phyloP scores from a whole-genome alignment of 2,113 vertebrate genomes.

The Megalops atlanticus region DNA sequence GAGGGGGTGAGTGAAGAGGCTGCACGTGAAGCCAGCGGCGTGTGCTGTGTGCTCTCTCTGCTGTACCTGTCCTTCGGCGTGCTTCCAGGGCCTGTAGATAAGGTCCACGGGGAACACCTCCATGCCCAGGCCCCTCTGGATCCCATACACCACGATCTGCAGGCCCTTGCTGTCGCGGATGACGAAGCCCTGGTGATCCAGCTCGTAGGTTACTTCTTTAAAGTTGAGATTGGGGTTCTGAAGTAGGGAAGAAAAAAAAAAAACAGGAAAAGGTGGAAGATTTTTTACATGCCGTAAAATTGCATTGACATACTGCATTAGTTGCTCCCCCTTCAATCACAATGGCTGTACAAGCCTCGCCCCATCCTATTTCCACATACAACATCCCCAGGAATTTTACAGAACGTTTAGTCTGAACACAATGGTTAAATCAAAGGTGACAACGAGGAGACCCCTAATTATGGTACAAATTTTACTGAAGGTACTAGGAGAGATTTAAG shows the following conservation, averaged over 20 bases:
- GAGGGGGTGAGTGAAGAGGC: neutral
- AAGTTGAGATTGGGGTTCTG: slow-evolving; percentile 96
- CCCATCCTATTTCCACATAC: too few species aligned
- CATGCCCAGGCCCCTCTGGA: slow-evolving; percentile 92
- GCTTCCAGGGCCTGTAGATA: slow-evolving; percentile 97
- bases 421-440: neutral
- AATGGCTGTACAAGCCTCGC: too few species aligned
- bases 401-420: too few species aligned
- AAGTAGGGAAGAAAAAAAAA: slow-evolving; percentile 42
- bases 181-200: slow-evolving; percentile 93
- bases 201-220: slow-evolving; percentile 97
- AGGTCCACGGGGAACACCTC: slow-evolving; percentile 97
- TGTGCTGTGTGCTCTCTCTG: neutral
- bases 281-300: too few species aligned
- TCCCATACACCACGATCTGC: slow-evolving; percentile 94
- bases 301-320: too few species aligned
- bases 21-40: neutral
- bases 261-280: neutral
- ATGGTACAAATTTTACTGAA: neutral
- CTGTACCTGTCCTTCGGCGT: slow-evolving; percentile 93
- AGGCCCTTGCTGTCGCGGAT: slow-evolving; percentile 97
- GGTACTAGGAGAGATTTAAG: neutral
- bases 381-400: too few species aligned
- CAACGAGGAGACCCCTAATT: too few species aligned
- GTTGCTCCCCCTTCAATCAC: too few species aligned